These are phyloP conservation scores for Acleris literana DNA, from an alignment of 2,888 invertebrate genomes.

Conservation along the genomic window DNA sequence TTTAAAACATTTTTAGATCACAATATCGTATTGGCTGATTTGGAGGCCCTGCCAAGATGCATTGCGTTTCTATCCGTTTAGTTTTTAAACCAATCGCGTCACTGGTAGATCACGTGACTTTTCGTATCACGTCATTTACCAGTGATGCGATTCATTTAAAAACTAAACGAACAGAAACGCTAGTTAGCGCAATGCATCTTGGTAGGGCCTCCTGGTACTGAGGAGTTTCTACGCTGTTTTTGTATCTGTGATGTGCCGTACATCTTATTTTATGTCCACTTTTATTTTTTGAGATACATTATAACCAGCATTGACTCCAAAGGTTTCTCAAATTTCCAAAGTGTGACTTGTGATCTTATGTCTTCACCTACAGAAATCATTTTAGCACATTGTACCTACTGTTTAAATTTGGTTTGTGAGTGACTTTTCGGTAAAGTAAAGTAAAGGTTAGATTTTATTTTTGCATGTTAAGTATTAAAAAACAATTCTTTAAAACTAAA, in stretches of 20 bases:
- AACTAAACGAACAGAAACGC: no score
- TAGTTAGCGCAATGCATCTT: no score
- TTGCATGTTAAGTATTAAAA: constrained; percentile 13
- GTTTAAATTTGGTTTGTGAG: constrained; percentile 11
- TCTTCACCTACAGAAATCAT: constrained; percentile 27
- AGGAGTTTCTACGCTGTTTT: constrained; percentile 14
- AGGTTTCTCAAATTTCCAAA: constrained; percentile 12
- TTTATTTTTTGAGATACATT: constrained; percentile 20
- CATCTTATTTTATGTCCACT: constrained; percentile 11
- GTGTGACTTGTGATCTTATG: constrained; percentile 27
- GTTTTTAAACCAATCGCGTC: no score
- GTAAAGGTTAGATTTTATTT: constrained; percentile 2
- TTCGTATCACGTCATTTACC: no score
- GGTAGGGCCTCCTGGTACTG: no score
- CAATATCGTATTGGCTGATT: constrained; percentile 10
- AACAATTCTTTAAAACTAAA: not conserved
- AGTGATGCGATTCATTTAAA: no score
- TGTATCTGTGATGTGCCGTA: constrained; percentile 16
- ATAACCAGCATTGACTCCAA: constrained; percentile 14
- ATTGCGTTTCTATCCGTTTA: no score
- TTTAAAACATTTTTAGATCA: no score
- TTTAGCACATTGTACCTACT: constrained; percentile 32
- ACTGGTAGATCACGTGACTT: no score
- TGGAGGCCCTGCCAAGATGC: no score
- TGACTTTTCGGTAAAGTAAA: not conserved